Conservation (phyloP, 2,888 invertebrate genomes). For the Scaptomyza caliginosa region DNA sequence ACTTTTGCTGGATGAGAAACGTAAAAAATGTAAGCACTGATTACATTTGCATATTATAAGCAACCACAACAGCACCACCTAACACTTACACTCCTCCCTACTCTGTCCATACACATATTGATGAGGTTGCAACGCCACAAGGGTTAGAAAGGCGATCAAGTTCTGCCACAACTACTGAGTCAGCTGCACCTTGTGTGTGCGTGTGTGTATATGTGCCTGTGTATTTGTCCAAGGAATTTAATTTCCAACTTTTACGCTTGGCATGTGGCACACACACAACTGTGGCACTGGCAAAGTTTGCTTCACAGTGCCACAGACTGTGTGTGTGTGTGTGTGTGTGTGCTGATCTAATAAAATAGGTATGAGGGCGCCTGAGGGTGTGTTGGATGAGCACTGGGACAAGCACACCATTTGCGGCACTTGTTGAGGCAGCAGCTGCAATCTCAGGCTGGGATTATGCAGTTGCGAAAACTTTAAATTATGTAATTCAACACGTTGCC, state of each 20-base stretch:
- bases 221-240: conserved; percentile 69
- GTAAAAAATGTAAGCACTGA: conserved; percentile 70
- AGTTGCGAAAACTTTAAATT: conserved; percentile 71
- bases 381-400: conserved; percentile 27
- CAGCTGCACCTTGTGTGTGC: conserved; percentile 38
- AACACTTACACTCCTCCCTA: not conserved
- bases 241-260: conserved; percentile 73
- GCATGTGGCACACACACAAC: conserved; percentile 61
- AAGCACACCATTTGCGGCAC: conserved; percentile 51
- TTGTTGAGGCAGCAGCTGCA: conserved; percentile 64
- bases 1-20: conserved; percentile 23
- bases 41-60: conserved; percentile 77
- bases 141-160: conserved; percentile 22
- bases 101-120: conserved; percentile 39
- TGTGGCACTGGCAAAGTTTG: conserved; percentile 60
- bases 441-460: conserved; percentile 65
- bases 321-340: conserved; percentile 23
- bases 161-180: conserved; percentile 18
- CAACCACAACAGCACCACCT: conserved; percentile 26
- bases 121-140: conserved; percentile 51
- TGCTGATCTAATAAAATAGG: conserved; percentile 63
- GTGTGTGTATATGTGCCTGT: conserved; percentile 25
- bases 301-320: conserved; percentile 31
- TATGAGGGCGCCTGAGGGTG: not conserved
- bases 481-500: conserved; percentile 77